Base-by-base conservation (phyloP, 2,113 vertebrate genomes). In the Boulengeromyrus knoepffleri region DNA sequence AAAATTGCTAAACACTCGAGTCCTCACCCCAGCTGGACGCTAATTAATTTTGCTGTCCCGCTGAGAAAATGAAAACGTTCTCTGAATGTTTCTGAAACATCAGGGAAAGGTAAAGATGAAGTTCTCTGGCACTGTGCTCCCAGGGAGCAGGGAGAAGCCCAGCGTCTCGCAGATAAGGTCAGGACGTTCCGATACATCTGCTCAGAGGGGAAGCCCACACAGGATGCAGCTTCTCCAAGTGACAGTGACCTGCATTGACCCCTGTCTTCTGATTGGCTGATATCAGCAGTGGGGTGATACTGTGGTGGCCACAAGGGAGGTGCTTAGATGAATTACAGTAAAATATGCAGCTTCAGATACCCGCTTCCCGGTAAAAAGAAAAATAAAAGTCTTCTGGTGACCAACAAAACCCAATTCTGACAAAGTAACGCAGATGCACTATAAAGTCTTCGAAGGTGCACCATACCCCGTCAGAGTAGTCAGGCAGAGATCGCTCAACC, bases 21-120 rank as follows among this genome's bases (percentile, higher is more conserved):
- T 31, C n/a, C 47, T 31, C 50, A 53, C 2, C 13, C 86, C 27
- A 58, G 86, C 86, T 58, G 86, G 86, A 58, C 50, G 24, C 49
- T 9, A 87, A 87, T 87, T 53, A 87, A 87, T 87, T 87, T 53
- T 19, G 27, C 49, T 58, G 31, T 56, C 86, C 86, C 50, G 13
- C 49, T 42, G 50, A 52, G 50, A 87, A 36, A 50, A 47, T 47
- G 45, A 49, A 53, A 87, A 87, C 6, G 31, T 36, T 53, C 56
- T 10, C 50, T 46, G 31, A 87, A 87, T 87, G 86, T 87, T 53
- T 87, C 50, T 3, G 27, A 87, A 39, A 87, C 31, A 10, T 39
- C 27, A 24, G 50, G 86, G 27, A 87, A 36, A 87, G 50, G n/a
- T 50, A 87, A 31, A 15, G 19, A 56, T 39, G 50, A 56, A 56